Conservation (phyloP, 2,113 vertebrate species). For the Ursus arctos region DNA sequence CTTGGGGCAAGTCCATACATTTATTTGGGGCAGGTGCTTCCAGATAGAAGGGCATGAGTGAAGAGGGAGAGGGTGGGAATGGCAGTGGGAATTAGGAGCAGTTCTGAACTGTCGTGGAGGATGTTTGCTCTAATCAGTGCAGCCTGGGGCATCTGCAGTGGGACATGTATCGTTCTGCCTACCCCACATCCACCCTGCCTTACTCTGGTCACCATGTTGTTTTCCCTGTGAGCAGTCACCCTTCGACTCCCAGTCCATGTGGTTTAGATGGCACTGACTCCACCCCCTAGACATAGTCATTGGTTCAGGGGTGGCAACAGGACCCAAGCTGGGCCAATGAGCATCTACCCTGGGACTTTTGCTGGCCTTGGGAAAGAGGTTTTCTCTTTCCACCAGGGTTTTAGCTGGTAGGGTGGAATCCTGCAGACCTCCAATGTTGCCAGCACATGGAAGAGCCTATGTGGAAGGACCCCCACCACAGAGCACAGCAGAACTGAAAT, state of each 20-base stretch:
- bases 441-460: not conserved
- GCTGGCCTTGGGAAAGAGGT: not conserved
- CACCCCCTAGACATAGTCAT: not conserved
- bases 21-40: not conserved
- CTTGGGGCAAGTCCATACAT: not conserved
- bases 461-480: not conserved
- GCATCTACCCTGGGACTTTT: not conserved
- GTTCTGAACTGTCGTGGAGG: not conserved
- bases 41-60: not conserved
- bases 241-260: not conserved
- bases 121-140: not conserved
- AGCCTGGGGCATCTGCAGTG: not conserved
- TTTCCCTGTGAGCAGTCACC: not conserved
- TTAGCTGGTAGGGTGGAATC: not conserved
- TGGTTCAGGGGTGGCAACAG: not conserved
- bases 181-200: accelerated
- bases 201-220: not conserved
- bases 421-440: not conserved
- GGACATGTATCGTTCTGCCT: not conserved
- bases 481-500: not conserved
- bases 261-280: not conserved
- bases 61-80: not conserved
- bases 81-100: not conserved
- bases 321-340: not conserved
- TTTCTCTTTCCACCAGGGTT: not conserved